A percentile compares a stretch with the other conserved stretches of the same genome.
Conservation (phyloP, 1,140 invertebrate genomes). For the Caenorhabditis latens region DNA sequence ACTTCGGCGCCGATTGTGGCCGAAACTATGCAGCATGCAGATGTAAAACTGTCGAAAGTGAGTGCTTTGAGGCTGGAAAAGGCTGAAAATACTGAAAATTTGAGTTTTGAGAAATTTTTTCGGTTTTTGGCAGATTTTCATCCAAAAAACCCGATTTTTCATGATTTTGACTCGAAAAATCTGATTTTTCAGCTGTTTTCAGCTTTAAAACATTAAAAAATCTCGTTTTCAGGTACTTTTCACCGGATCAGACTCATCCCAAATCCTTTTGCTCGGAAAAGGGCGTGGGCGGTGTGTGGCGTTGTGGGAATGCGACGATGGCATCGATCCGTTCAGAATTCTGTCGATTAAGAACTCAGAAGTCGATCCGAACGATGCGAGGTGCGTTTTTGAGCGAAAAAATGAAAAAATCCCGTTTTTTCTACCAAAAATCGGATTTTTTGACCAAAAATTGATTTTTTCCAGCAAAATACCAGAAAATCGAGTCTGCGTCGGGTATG, state of each 20-base stretch:
- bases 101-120: neutral
- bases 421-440: neutral
- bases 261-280: slow-evolving; percentile 24
- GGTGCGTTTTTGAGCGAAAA: neutral
- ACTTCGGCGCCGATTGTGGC: too few species aligned
- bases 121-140: too few species aligned
- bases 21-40: slow-evolving; percentile 13
- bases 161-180: too few species aligned
- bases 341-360: slow-evolving; percentile 15
- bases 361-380: slow-evolving; percentile 23
- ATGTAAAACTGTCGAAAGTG: slow-evolving; percentile 40
- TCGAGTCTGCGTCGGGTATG: slow-evolving; percentile 25
- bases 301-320: neutral
- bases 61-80: neutral
- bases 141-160: too few species aligned
- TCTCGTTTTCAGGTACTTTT: neutral
- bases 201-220: too few species aligned
- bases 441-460: neutral
- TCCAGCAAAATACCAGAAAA: slow-evolving; percentile 12
- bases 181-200: too few species aligned
- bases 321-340: slow-evolving; percentile 19
- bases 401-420: neutral
- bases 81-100: neutral
- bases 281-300: neutral
- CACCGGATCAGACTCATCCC: too few species aligned